Evolutionary conservation across 2,113 vertebrate species (phyloP).

Genomic region (Manacus vitellinus): DNA sequence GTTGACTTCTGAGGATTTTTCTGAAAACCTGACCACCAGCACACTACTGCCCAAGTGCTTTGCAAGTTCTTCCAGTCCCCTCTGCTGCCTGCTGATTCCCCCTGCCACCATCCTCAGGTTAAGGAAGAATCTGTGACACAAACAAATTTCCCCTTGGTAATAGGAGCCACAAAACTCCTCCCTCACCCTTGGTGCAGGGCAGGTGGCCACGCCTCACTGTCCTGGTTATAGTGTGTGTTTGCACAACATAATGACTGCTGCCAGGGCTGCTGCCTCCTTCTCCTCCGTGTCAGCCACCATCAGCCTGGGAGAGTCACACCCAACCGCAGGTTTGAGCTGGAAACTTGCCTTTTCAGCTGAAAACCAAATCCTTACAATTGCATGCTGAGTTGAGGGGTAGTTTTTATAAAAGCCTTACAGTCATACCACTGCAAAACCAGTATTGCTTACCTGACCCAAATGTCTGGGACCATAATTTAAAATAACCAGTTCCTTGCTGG

Average conservation of each 20-base stretch:
- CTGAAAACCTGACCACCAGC: neutral
- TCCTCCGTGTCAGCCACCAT: fast-evolving
- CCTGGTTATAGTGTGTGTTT: neutral
- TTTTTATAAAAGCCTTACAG: neutral
- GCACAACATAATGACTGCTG: neutral
- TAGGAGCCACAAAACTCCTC: neutral
- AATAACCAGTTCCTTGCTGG: neutral
- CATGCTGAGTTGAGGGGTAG: fast-evolving
- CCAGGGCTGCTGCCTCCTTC: neutral
- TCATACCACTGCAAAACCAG: neutral
- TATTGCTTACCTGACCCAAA: neutral
- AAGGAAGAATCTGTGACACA: neutral
- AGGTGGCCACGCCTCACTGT: fast-evolving
- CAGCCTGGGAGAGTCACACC: neutral
- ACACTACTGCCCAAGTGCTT: neutral
- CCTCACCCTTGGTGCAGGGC: neutral
- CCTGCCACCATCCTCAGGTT: fast-evolving
- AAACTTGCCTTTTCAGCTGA: neutral
- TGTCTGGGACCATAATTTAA: neutral
- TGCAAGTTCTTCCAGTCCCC: neutral
- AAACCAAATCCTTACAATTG: neutral
- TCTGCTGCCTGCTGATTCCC: fast-evolving
- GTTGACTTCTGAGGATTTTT: fast-evolving
- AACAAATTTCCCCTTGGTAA: neutral
- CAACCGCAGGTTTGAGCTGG: neutral